phyloP scores from a whole-genome alignment of 1,140 invertebrate genomes.

The Euwallacea fornicatus region DNA sequence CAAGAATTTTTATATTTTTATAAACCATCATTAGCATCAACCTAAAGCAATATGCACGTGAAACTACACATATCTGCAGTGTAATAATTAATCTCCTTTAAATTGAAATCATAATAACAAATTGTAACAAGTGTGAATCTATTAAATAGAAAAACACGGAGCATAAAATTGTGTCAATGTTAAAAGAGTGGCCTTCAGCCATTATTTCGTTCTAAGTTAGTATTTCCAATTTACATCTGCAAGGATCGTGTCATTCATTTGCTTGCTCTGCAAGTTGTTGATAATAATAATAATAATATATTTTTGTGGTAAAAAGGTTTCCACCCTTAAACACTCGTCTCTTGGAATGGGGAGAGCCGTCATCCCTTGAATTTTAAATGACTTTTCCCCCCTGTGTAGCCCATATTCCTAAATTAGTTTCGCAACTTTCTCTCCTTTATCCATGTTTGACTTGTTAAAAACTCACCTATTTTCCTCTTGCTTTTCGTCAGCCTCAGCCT shows the following conservation, averaged over 20 bases:
- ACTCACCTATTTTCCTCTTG: constrained; percentile 23
- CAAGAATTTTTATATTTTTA: no score
- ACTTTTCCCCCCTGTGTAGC: no score
- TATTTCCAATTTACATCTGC: constrained; percentile 20
- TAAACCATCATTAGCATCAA: no score
- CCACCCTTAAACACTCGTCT: no score
- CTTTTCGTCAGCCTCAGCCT: constrained; percentile 24
- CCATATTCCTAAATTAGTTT: no score
- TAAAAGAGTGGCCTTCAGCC: constrained; percentile 13
- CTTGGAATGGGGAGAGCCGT: no score
- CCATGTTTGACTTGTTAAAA: constrained; percentile 2
- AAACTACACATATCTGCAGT: no score
- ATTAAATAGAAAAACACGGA: constrained; percentile 8
- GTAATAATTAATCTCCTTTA: no score
- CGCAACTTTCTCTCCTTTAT: background rate
- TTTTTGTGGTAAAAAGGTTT: no score
- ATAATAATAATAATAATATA: no score
- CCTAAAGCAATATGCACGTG: no score
- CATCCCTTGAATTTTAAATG: no score
- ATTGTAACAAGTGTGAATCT: background rate
- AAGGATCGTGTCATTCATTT: constrained; percentile 1
- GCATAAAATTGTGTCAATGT: constrained; percentile 19
- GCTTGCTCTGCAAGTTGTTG: background rate
- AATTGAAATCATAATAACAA: background rate
- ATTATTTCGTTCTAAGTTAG: constrained; percentile 14